Base-by-base conservation (phyloP, 2,113 vertebrate genomes). In the Gnathochromis pfefferi region DNA sequence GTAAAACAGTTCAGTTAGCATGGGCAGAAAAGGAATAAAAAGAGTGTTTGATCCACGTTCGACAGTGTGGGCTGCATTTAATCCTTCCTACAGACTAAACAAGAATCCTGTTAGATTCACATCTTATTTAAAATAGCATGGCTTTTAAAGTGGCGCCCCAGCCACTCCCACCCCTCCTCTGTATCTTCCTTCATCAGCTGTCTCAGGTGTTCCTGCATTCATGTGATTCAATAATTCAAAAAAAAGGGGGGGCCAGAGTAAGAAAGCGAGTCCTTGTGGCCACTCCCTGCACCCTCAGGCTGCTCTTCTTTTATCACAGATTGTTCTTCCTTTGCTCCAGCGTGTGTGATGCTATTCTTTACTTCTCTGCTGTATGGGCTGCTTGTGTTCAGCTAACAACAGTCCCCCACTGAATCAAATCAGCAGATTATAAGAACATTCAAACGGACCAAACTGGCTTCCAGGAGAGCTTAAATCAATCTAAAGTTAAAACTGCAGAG, bases 381-480 rank as follows among this genome's bases (percentile, higher is more conserved):
- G 87, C 89, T 92, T 91, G 87, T 86, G 88, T 85, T 88, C 88
- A 75, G 83, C 91, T 87, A 91, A 94, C 93, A 93, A 89, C 85
- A 85, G 87, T 93, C 91, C 92, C 89, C 81, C 7, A 11, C 70
- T 94, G 93, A 94, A 95, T 96, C 89, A 94, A 96, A 95, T 94
- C 93, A 92, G 90, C 81, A 94, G 93, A 95, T 96, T 95, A 93
- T 89, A 91, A 91, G 90, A 95, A 93, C 93, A 95, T 90, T 93
- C 92, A 95, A 95, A 94, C 60, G 88, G 90, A 87, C 92, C 87
- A 95, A 95, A 96, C 94, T 96, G 93, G 94, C 95, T 96, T 96
- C 90, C 93, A 96, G 94, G 95, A 94, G 89, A 91, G 92, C 91
- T 95, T 82, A 94, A 96, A 96, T 96, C 94, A 95, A 96, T 96